Percentiles rank a stretch among this genome's conserved stretches.
phyloP scores from a whole-genome alignment of 2,113 vertebrate genomes.

The Columba janthina region DNA sequence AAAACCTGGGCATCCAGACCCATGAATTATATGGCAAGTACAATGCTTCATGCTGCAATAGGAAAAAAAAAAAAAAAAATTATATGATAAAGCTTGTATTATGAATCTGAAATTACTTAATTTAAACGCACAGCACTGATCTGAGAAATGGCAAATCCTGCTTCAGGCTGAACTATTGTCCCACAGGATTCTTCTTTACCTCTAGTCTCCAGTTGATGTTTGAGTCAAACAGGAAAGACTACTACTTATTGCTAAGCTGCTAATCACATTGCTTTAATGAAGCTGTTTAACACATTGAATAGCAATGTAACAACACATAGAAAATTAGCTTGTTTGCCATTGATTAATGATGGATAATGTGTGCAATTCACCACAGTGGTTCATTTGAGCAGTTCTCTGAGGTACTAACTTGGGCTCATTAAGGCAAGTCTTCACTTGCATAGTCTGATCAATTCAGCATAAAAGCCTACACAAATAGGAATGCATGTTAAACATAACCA shows the following conservation, averaged over 20 bases:
- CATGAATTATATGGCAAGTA: not conserved
- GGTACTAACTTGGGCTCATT: not conserved
- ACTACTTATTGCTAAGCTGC: not conserved
- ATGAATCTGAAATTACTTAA: not conserved
- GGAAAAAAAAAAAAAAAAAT: not conserved
- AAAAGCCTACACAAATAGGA: not conserved
- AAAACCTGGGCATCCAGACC: not conserved
- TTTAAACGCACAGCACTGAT: not conserved
- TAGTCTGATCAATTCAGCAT: not conserved
- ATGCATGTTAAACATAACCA: not conserved
- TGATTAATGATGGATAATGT: constrained; percentile 38
- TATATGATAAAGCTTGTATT: not conserved
- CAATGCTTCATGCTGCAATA: not conserved
- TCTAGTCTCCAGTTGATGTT: not conserved
- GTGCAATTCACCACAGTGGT: not conserved
- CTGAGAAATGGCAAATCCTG: not conserved
- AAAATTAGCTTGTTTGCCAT: constrained; percentile 44
- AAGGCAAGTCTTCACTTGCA: not conserved
- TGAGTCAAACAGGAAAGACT: constrained; percentile 28
- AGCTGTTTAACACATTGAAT: not conserved
- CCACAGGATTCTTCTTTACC: not conserved
- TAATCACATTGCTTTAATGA: not conserved
- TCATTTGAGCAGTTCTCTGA: not conserved
- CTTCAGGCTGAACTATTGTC: not conserved
- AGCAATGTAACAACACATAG: constrained; percentile 14